phyloP scores from a whole-genome alignment of 2,113 vertebrate species.

The Empidonax traillii region DNA sequence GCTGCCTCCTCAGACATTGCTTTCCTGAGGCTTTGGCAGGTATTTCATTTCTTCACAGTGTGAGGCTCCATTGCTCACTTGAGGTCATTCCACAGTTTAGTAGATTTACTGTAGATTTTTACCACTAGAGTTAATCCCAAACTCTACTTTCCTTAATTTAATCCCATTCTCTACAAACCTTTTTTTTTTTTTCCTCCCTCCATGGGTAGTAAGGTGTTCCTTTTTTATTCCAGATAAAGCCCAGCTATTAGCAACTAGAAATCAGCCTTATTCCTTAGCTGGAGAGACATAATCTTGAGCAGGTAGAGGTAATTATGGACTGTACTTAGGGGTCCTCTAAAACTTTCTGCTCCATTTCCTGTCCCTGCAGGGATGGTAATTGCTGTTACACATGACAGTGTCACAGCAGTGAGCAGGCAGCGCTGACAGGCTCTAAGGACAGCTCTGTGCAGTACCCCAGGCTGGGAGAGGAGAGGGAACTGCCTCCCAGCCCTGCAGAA shows the following conservation, averaged over 20 bases:
- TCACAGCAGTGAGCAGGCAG: not conserved
- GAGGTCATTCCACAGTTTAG: not conserved
- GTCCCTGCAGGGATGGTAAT: conserved; percentile 28
- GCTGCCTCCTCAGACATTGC: not conserved
- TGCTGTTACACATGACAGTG: conserved; percentile 14
- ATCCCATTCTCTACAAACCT: not conserved
- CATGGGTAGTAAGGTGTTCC: not conserved
- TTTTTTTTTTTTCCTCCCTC: not conserved
- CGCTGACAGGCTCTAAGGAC: not conserved
- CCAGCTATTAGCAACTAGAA: not conserved
- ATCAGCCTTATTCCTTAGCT: not conserved
- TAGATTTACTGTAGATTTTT: not conserved
- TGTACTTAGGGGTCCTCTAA: not conserved
- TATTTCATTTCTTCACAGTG: not conserved
- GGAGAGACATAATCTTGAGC: not conserved
- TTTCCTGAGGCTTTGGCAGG: not conserved
- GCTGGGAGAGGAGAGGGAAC: not conserved
- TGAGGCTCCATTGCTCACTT: not conserved
- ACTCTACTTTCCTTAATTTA: not conserved
- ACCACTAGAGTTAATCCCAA: not conserved
- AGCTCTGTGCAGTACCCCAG: not conserved
- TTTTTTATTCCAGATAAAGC: not conserved
- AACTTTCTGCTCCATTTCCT: conserved; percentile 46
- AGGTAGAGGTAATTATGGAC: conserved; percentile 26
- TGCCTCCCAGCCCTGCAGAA: not conserved